Conservation (phyloP, 2,113 vertebrate genomes). For the Orientallactaga bullata region DNA sequence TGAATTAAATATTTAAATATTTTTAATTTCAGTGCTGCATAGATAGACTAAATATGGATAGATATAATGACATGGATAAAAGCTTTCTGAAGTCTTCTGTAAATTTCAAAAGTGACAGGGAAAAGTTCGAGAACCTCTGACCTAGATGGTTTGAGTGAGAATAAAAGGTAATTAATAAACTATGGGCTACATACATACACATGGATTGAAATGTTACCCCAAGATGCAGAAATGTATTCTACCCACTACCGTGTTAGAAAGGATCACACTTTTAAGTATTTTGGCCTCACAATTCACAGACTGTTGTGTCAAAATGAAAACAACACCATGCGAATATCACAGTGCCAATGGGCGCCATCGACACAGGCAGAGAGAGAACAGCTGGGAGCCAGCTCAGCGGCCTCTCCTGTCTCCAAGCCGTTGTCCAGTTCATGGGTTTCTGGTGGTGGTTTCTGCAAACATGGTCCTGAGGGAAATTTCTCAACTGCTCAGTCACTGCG, state of each 20-base stretch:
- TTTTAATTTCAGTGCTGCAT: neutral
- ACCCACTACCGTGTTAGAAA: neutral
- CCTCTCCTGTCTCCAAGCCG: no score
- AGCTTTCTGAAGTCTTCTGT: neutral
- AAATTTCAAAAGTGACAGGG: neutral
- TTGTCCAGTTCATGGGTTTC: neutral
- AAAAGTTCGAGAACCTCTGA: neutral
- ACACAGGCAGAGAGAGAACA: no score
- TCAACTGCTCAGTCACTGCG: neutral
- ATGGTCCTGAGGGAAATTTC: neutral
- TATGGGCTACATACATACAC: no score
- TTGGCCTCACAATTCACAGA: neutral
- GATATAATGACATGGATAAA: neutral
- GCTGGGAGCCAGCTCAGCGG: no score
- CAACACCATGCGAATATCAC: neutral
- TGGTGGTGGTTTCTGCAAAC: neutral
- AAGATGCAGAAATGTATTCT: neutral
- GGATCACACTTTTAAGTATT: neutral
- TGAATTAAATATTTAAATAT: neutral
- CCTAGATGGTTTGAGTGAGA: neutral
- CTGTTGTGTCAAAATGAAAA: conserved; percentile 9
- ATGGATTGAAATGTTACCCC: neutral
- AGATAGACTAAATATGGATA: neutral
- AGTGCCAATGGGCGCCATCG: neutral
- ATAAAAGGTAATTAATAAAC: neutral